Conservation (phyloP, 2,888 invertebrate species). For the Xestobium rufovillosum region DNA sequence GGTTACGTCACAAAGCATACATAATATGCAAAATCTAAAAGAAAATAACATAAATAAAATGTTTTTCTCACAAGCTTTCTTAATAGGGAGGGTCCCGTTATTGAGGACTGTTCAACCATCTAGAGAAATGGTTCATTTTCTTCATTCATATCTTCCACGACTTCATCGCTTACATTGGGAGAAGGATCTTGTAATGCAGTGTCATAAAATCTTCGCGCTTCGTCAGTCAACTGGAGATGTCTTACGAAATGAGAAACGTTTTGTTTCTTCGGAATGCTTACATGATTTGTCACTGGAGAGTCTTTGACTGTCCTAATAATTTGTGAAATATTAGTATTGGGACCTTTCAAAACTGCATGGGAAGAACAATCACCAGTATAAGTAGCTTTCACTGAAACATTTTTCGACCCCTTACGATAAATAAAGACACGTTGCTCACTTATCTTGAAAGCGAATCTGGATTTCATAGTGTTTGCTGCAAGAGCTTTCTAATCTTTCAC, state of each 20-base stretch:
- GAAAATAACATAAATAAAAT: too few species aligned
- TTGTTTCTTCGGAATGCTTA: slow-evolving; percentile 2
- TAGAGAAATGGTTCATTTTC: slow-evolving; percentile 2
- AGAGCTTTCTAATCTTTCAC: slow-evolving; percentile 9
- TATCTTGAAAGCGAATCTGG: slow-evolving; percentile 9
- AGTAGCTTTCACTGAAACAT: slow-evolving; percentile 1
- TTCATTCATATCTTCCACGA: neutral
- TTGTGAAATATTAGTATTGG: slow-evolving; percentile 1
- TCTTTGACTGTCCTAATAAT: neutral
- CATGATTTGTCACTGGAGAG: neutral
- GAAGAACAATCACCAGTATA: slow-evolving; percentile 1
- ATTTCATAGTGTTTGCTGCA: slow-evolving; percentile 10
- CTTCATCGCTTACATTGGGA: slow-evolving; percentile 2
- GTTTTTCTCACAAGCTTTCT: too few species aligned
- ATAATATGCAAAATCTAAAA: too few species aligned
- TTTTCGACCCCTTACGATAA: slow-evolving; percentile 1
- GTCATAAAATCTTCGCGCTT: slow-evolving; percentile 1
- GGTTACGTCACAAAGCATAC: too few species aligned
- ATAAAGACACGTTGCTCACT: slow-evolving; percentile 5
- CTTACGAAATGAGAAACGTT: slow-evolving; percentile 2
- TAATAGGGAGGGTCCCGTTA: too few species aligned
- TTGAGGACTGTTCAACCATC: too few species aligned
- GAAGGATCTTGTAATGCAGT: neutral
- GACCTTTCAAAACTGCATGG: slow-evolving; percentile 3
- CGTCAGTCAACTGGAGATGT: neutral